Conservation (phyloP, 2,888 invertebrate genomes). For the Gibbula magus region DNA sequence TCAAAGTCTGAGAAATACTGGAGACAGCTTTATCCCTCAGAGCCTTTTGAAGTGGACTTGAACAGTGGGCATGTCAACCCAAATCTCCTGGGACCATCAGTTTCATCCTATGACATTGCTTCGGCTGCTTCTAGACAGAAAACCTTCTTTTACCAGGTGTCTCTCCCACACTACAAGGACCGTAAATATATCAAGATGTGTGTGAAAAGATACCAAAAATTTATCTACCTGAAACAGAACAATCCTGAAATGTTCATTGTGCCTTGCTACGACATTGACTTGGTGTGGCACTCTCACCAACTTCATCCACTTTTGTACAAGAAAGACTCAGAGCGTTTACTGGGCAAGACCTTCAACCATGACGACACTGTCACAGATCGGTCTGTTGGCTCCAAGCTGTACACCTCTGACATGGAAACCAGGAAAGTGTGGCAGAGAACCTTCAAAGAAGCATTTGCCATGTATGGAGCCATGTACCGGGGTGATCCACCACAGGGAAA, state of each 20-base stretch:
- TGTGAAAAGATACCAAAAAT: slow-evolving; percentile 74
- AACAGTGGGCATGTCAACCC: slow-evolving; percentile 27
- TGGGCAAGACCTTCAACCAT: slow-evolving; percentile 75
- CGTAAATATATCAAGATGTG: slow-evolving; percentile 75
- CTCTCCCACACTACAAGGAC: slow-evolving; percentile 76
- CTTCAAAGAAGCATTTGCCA: slow-evolving; percentile 74
- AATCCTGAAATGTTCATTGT: slow-evolving; percentile 76
- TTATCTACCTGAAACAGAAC: slow-evolving; percentile 75
- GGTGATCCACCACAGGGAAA: slow-evolving; percentile 75
- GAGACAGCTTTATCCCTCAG: slow-evolving; percentile 66
- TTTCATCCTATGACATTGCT: slow-evolving; percentile 73
- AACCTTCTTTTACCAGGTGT: slow-evolving; percentile 77
- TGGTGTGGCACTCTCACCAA: slow-evolving; percentile 77
- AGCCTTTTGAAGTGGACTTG: slow-evolving; percentile 62
- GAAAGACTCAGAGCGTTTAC: slow-evolving; percentile 66
- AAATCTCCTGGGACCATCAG: slow-evolving; percentile 29
- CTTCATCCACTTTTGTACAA: slow-evolving; percentile 72
- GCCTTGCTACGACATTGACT: slow-evolving; percentile 77
- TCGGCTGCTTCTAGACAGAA: slow-evolving; percentile 75
- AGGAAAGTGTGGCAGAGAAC: slow-evolving; percentile 75
- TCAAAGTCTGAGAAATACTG: slow-evolving; percentile 63
- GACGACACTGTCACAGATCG: slow-evolving; percentile 77
- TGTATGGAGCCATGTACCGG: slow-evolving; percentile 76
- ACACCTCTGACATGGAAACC: slow-evolving; percentile 74
- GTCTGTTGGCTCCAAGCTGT: slow-evolving; percentile 74